Evolutionary conservation across 2,888 invertebrate genomes (phyloP), one percentile per base, ranked within the genome.

Genomic region (Blastobasis adustella): DNA sequence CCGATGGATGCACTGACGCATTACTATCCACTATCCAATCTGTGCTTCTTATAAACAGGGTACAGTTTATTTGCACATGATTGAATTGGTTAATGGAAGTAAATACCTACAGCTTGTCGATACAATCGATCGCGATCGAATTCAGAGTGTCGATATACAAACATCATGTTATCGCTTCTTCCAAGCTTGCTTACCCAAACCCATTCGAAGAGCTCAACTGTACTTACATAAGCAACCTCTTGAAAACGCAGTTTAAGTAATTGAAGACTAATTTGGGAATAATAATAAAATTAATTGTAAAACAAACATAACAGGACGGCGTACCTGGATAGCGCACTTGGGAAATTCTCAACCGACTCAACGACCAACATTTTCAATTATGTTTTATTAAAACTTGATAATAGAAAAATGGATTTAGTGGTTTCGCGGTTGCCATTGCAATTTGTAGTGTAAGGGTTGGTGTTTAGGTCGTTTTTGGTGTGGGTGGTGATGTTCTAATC

Each of bases 321-420:
- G 60, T 58, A 55, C 59, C 52, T 52, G 57, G 60, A 67, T 54
- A 60, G 64, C 61, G 58, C 65, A 58, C 66, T 58, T 56, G 65
- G 64, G 65, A 65, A 68, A 65, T 67, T 65, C 61, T 58, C 59
- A 59, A 54, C 58, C 51, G 50, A 49, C 54, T 54, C 62, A 51
- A 57, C 62, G 58, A 60, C 56, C 57, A 62, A 58, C 62, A 57
- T 62, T 65, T 58, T 58, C 59, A 59, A 61, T 61, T 61, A 53
- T 49, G 55, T 60, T 63, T 61, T 61, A 63, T 61, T 61, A 61
- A 54, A 54, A 53, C 54, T 55, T 55, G 54, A 54, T 60, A 56
- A 60, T 56, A 56, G 57, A 60, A 58, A 58, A 57, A 55, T 59
- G 56, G 50, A 49, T 55, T 57, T 52, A 47, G 54, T 49, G 52